Conservation (phyloP, 2,888 invertebrate species). For the Pammene fasciana region DNA sequence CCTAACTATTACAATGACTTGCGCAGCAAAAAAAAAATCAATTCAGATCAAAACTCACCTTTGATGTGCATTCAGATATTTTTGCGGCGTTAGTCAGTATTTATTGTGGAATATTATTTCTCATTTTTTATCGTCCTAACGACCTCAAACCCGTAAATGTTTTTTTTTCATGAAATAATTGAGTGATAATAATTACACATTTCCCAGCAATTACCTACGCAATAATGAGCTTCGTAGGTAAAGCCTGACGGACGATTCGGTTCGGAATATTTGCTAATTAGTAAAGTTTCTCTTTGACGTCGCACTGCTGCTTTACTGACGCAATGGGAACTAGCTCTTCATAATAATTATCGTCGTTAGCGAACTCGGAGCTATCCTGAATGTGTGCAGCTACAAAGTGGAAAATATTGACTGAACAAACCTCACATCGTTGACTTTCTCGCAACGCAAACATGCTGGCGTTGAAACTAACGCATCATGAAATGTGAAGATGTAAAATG, state of each 20-base stretch:
- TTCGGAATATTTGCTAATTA: constrained; percentile 78
- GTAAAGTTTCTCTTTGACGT: constrained; percentile 71
- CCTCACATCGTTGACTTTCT: constrained; percentile 8
- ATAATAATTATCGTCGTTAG: constrained; percentile 67
- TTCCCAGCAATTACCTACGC: background rate
- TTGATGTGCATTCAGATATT: too few relatives aligned
- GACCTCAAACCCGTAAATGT: too few relatives aligned
- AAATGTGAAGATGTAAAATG: background rate
- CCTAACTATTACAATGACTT: too few relatives aligned
- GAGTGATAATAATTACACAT: background rate
- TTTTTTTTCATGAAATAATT: too few relatives aligned
- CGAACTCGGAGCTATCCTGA: constrained; percentile 44
- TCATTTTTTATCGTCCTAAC: too few relatives aligned
- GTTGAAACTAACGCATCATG: constrained; percentile 3
- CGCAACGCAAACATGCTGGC: background rate
- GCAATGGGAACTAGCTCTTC: constrained; percentile 56
- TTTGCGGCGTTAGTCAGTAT: too few relatives aligned
- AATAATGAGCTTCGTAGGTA: background rate
- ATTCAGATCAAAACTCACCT: too few relatives aligned
- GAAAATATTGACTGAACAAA: constrained; percentile 14
- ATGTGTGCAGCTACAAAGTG: constrained; percentile 10
- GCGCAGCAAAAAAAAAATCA: too few relatives aligned
- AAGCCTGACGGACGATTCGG: constrained; percentile 58
- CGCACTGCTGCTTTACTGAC: constrained; percentile 44
- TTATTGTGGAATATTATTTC: too few relatives aligned